These are phyloP conservation scores for Periophthalmus magnuspinnatus DNA, from an alignment of 2,797 vertebrate genomes.

Conservation along the genomic window DNA sequence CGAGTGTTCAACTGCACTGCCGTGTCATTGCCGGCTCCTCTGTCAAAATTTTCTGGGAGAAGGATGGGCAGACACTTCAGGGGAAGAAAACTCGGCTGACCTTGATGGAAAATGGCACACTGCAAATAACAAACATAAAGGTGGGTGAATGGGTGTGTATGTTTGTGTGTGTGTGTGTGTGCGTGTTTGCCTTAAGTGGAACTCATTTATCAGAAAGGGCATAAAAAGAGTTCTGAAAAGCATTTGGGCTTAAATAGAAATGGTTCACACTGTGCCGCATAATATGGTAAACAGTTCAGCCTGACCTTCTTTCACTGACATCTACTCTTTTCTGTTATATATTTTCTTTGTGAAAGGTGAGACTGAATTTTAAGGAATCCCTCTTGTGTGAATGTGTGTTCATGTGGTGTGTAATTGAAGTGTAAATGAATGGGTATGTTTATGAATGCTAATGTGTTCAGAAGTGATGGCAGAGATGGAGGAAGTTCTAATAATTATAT, in stretches of 20 bases:
- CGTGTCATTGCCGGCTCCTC: conserved; percentile 78
- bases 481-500: neutral
- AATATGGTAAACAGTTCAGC: conserved; percentile 10
- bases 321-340: conserved; percentile 17
- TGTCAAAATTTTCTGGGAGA: conserved; percentile 87
- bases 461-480: conserved; percentile 28
- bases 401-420: conserved; percentile 71
- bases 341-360: conserved; percentile 48
- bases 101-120: conserved; percentile 88
- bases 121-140: conserved; percentile 84
- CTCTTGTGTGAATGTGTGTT: conserved; percentile 59
- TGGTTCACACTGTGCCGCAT: conserved; percentile 7
- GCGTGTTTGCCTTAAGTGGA: conserved; percentile 14
- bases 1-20: conserved; percentile 82
- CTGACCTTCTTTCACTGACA: conserved; percentile 35
- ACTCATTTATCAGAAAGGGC: conserved; percentile 32
- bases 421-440: conserved; percentile 74
- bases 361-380: conserved; percentile 64
- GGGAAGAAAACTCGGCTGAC: conserved; percentile 77
- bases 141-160: conserved; percentile 65
- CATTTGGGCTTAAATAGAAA: conserved; percentile 20
- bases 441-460: conserved; percentile 68
- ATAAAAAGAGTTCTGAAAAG: conserved; percentile 33
- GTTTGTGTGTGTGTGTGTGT: neutral
- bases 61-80: conserved; percentile 82